Percentiles rank a stretch among this genome's conserved stretches.
Conservation (phyloP, 2,888 invertebrate species). For the Heterodera filipjevi region DNA sequence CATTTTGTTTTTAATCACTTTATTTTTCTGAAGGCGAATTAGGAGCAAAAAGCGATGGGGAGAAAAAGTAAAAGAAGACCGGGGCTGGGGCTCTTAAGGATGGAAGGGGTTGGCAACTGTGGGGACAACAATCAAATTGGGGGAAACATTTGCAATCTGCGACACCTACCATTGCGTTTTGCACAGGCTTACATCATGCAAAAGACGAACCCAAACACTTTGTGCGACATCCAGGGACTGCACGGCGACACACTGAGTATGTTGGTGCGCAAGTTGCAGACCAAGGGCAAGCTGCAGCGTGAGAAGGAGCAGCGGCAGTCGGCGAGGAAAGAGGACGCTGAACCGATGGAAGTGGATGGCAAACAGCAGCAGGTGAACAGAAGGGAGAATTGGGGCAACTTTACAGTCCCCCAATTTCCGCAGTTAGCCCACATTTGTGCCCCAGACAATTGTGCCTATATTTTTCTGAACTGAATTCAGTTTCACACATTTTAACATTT, state of each 20-base stretch:
- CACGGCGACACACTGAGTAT: constrained; percentile 14
- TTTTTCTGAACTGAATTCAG: no score
- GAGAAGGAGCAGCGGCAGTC: not conserved
- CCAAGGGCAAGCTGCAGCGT: not conserved
- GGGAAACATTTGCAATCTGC: not conserved
- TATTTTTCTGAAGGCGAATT: no score
- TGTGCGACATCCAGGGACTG: constrained; percentile 21
- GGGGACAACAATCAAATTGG: not conserved
- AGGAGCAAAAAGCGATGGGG: no score
- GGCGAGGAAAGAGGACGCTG: not conserved
- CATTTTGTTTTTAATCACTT: no score
- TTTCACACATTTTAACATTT: no score
- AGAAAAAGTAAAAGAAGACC: no score
- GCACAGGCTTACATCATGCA: constrained; percentile 19
- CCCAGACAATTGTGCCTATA: no score
- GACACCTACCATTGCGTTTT: not conserved
- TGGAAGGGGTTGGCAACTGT: no score
- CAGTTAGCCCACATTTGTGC: no score
- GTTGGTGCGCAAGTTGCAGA: constrained; percentile 21
- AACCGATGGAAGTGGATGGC: constrained; percentile 23
- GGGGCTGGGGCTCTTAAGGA: no score
- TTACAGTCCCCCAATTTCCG: no score
- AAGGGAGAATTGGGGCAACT: not conserved
- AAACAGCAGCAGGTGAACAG: not conserved
- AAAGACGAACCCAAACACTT: constrained; percentile 9